Evolutionary conservation across 2,888 invertebrate genomes (phyloP).

Genomic region (Cheilosia scutellata): DNA sequence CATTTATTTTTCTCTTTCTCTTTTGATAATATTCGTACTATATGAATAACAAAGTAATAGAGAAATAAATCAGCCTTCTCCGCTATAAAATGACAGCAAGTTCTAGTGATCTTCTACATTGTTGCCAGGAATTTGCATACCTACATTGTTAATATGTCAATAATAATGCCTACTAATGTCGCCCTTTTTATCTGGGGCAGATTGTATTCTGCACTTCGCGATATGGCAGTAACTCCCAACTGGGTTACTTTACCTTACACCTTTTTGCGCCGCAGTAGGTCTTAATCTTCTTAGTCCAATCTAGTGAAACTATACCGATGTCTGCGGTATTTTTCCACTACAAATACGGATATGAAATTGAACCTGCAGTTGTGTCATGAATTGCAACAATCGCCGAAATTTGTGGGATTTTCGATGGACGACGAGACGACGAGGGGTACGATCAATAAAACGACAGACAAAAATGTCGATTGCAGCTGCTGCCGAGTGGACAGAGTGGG

Average conservation of each 20-base stretch:
- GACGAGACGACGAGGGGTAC: neutral
- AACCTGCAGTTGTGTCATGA: constrained; percentile 1
- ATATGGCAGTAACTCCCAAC: neutral
- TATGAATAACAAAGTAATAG: no score
- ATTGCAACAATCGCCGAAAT: constrained; percentile 31
- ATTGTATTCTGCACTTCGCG: neutral
- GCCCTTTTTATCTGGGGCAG: neutral
- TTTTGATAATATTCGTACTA: neutral
- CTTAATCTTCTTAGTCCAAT: neutral
- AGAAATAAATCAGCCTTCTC: neutral
- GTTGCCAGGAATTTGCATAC: neutral
- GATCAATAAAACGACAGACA: neutral
- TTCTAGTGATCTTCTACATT: neutral
- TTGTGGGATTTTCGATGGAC: constrained; percentile 36
- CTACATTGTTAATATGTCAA: neutral
- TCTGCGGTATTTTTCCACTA: neutral
- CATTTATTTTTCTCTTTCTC: neutral
- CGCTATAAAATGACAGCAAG: neutral
- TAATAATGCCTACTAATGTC: neutral
- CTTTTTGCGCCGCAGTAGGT: no score
- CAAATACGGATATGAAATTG: neutral
- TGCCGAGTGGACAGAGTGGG: constrained; percentile 3
- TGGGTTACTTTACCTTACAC: neutral
- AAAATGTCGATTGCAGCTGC: constrained; percentile 37
- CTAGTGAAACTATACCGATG: neutral